These are phyloP conservation scores for Eurypyga helias DNA, from an alignment of 2,113 vertebrate species.

Conservation along the genomic window DNA sequence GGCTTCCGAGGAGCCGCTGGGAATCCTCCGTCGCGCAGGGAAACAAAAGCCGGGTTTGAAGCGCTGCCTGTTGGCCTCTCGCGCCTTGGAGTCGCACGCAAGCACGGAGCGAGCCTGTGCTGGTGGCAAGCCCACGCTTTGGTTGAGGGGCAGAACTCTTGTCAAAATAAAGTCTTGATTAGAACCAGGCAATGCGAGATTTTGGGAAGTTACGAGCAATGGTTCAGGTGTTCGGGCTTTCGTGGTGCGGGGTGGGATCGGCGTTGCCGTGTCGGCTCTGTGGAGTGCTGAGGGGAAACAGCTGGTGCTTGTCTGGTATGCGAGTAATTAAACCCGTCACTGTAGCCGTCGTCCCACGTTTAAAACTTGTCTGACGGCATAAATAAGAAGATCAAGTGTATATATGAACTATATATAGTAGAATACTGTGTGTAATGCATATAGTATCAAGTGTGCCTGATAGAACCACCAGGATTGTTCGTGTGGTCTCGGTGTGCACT, in stretches of 20 bases:
- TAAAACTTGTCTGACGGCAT: background rate
- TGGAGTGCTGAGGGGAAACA: background rate
- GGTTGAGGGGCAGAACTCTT: background rate
- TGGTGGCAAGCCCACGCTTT: background rate
- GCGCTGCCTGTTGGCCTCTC: background rate
- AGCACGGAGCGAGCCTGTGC: accelerated
- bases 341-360: background rate
- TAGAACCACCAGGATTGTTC: background rate
- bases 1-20: accelerated
- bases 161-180: accelerated
- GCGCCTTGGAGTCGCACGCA: background rate
- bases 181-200: background rate
- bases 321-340: background rate
- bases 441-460: accelerated
- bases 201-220: accelerated
- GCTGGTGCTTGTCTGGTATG: background rate
- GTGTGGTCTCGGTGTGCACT: background rate
- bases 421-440: accelerated
- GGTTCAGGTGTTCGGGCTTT: background rate
- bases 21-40: background rate
- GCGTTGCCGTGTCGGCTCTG: accelerated
- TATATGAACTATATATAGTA: accelerated
- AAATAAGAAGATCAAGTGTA: background rate
- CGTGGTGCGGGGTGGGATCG: background rate
- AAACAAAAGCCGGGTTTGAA: background rate